Conservation (phyloP, 2,888 invertebrate species). For the Blastobasis lacticolella region DNA sequence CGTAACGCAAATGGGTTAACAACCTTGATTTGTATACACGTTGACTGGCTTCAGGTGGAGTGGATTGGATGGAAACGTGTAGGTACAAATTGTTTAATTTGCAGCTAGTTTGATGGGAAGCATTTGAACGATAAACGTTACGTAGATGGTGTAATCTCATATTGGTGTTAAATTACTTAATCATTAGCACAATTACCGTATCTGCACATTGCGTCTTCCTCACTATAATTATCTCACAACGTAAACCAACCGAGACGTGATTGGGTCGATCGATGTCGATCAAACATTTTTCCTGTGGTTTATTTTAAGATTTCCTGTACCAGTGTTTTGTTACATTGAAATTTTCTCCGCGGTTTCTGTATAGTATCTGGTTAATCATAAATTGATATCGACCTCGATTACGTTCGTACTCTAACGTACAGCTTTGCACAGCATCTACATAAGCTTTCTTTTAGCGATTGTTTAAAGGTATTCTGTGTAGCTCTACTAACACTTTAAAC, state of each 20-base stretch:
- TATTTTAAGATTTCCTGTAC: constrained; percentile 40
- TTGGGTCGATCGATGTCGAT: constrained; percentile 53
- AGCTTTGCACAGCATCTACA: no score
- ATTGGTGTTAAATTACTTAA: background rate
- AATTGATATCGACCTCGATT: no score
- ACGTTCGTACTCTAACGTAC: no score
- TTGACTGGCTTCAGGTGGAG: constrained; percentile 30
- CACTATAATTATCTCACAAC: constrained; percentile 30
- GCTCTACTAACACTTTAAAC: background rate
- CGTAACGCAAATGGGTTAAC: constrained; percentile 64
- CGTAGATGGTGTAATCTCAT: background rate
- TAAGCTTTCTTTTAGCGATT: constrained; percentile 8
- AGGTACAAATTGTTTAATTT: background rate
- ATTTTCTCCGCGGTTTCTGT: no score
- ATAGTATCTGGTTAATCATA: no score
- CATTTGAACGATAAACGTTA: background rate
- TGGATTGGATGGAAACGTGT: background rate
- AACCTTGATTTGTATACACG: constrained; percentile 58
- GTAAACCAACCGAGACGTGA: constrained; percentile 49
- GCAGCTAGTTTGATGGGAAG: no score
- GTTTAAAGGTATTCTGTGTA: no score
- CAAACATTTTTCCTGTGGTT: constrained; percentile 47
- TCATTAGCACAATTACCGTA: background rate
- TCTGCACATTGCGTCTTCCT: constrained; percentile 5
- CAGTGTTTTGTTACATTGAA: constrained; percentile 4